Base-by-base conservation (phyloP, 2,888 invertebrate genomes). In the Morpho deidamia region DNA sequence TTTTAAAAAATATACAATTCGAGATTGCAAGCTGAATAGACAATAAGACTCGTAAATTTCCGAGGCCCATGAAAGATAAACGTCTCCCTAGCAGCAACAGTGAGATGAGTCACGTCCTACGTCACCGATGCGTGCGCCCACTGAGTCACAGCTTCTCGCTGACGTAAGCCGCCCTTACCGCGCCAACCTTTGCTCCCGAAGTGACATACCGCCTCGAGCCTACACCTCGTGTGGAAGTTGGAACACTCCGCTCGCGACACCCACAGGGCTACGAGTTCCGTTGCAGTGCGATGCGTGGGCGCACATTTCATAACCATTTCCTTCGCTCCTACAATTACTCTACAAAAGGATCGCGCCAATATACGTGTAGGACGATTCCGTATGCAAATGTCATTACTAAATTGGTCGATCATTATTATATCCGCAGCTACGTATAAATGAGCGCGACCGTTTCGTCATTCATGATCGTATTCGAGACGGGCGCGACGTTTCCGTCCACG, bases 61-160 rank as follows among this genome's bases (percentile, higher is more conserved):
- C 14, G 12, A 12, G 33, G 48, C 33, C 11, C 12, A 14, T 42
- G 49, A 33, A 49, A 37, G 42, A n/a, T 55, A 53, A 54, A 44
- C 45, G 23, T 40, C 39, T 53, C 44, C 34, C 48, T 42, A 55
- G 56, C 53, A 45, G 12, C 44, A 53, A 63, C 60, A 62, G 65
- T 56, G 58, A 70, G 75, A 76, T 84, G 85, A 85, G 78, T 83
- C 81, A 85, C 78, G 77, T 78, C 70, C 79, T 69, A 84, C 86
- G 87, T 86, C 82, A 86, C 66, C 69, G 67, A 73, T 79, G 77
- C 82, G 79, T 78, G 82, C 77, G 71, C 63, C 69, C 66, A 66
- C 69, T 80, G 82, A 82, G 68, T 83, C 81, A 78, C 75, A 72
- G 70, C 75, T 73, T 78, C 74, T 74, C 67, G 61, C 68, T 81